Evolutionary conservation across 1,140 invertebrate species (phyloP), one percentile per base, ranked within the genome.

Genomic region (Halictus rubicundus): DNA sequence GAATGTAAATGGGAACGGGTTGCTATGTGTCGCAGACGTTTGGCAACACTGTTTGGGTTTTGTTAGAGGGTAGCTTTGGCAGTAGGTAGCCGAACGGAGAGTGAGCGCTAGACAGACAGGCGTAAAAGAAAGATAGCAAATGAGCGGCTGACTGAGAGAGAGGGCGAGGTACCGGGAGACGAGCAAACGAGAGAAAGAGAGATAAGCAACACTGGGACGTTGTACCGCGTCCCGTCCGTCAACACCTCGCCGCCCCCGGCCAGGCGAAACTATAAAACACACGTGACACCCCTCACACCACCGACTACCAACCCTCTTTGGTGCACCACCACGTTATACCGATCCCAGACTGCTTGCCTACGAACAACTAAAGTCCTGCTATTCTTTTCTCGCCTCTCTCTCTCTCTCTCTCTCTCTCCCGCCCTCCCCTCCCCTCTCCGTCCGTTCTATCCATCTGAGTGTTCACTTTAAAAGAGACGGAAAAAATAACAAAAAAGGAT

Each of bases 31-130:
- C 87, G 88, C 90, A 91, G 90, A 92, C 88, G 88, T 91, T 92
- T 92, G 90, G 91, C 91, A 92, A 92, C 92, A 91, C 89, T 91
- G 92, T 90, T 91, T 91, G 89, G 90, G 80, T 88, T 89, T 88
- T 86, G 88, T 88, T 80, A 79, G 88, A 87, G 86, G 86, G 86
- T 84, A 82, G 90, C 86, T 88, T 75, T 88, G 82, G 87, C 88
- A 89, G 89, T 87, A 86, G 88, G 87, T 88, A 83, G 87, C 87
- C 85, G 84, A 83, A 85, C 80, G 75, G 68, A 78, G 84, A 70
- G 78, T 80, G 75, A 78, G 87, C 84, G 84, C 86, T 82, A 84
- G 82, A 81, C 86, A 86, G 87, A 81, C 83, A 77, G 68, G 73
- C 68, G 60, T 54, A 71, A 25, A 68, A 39, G 74, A 79, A 61